These are phyloP conservation scores for Tangara arthus DNA, from an alignment of 2,797 vertebrate species.

Conservation along the genomic window DNA sequence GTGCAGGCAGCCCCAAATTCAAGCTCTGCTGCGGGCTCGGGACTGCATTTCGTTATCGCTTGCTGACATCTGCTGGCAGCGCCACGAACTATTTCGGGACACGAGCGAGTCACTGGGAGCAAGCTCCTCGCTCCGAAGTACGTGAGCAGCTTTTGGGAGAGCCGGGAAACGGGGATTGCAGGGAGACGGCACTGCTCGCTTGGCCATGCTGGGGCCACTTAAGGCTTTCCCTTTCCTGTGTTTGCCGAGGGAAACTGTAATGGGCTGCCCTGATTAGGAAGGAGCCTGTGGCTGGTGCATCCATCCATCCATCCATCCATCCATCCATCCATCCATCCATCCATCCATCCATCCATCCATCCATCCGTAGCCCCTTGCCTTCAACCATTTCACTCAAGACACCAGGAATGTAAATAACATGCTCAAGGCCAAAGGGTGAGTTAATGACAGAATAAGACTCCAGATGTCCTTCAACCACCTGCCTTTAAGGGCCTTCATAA, in stretches of 20 bases:
- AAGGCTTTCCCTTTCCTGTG: accelerated
- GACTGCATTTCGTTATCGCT: conserved; percentile 66
- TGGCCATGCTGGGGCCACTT: accelerated
- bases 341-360: neutral
- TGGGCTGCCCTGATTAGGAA: neutral
- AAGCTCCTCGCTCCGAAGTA: accelerated
- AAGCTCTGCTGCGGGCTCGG: neutral
- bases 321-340: neutral
- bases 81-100: conserved; percentile 30
- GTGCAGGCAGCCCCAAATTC: neutral
- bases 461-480: neutral
- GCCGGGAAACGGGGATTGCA: accelerated
- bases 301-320: too few species aligned
- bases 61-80: conserved; percentile 80
- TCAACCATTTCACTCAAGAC: neutral
- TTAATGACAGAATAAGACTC: neutral
- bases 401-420: neutral
- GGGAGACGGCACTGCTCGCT: accelerated
- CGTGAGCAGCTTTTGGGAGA: neutral
- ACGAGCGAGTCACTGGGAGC: accelerated
- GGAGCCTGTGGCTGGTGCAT: accelerated
- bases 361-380: neutral
- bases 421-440: neutral
- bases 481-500: neutral
- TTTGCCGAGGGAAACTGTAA: neutral